Evolutionary conservation across 2,113 vertebrate species (phyloP), one percentile per base, ranked within the genome.

Genomic region (Vireo altiloquus): DNA sequence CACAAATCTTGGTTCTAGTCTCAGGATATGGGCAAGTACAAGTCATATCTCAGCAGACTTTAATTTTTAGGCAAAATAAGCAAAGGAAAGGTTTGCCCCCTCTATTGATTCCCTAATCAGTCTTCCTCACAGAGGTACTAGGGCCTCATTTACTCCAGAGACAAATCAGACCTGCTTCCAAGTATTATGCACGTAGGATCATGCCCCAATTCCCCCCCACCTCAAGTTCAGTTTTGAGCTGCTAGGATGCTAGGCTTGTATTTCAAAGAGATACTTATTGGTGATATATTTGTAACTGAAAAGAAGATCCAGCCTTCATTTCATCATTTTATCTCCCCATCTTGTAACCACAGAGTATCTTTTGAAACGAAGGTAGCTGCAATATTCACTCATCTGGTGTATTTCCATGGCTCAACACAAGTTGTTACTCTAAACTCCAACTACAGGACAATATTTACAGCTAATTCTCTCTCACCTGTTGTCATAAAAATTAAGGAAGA

Each of bases 181-280:
- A 56, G 30, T 27, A 46, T 9, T 50, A 39, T 1, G 4, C n/a
- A 37, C 0, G 1, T 3, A 6, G 35, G 30, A 30, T n/a, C 39
- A 59, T 12, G 16, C 8, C 46, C 7, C 12, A 11, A 71, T 15
- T 16, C 17, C 30, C 13, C 24, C 13, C 7, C 39, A 39, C 39
- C 10, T 3, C 3, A 39, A 40, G 25, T 27, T 61, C 35, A 66
- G 16, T 54, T 83, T 28, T 53, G 20, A 61, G 65, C 49, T 52
- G 25, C 19, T 47, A 61, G 39, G 30, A 54, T 54, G 8, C 33
- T 33, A 49, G 27, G 40, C 23, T 80, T 31, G 20, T 27, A 19
- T 77, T 82, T 92, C 40, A 23, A 76, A 31, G 17, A 47, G 8
- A 68, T 31, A 49, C 1, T 39, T 82, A 52, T 0, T 53, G 11